Conservation (phyloP, 2,113 vertebrate genomes). For the Pteruthius melanotis region DNA sequence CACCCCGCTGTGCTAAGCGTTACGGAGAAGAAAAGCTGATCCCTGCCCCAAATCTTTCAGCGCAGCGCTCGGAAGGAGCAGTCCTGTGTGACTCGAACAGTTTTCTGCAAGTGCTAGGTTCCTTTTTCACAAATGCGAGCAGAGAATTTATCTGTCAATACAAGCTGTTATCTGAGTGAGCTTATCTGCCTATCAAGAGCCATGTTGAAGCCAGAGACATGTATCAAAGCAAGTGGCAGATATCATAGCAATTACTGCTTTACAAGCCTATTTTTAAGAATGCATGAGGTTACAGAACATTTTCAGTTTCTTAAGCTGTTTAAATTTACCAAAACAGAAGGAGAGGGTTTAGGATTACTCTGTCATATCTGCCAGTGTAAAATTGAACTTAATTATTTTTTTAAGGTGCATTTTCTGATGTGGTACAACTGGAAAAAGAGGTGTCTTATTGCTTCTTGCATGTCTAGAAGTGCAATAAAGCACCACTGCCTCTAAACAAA, state of each 20-base stretch:
- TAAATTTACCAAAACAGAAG: not conserved
- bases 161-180: not conserved
- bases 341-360: not conserved
- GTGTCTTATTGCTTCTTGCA: not conserved
- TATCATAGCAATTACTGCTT: not conserved
- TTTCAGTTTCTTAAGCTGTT: not conserved
- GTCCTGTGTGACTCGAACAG: not conserved
- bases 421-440: not conserved
- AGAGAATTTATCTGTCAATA: not conserved
- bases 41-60: not conserved
- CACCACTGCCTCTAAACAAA: not conserved
- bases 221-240: not conserved
- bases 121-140: not conserved
- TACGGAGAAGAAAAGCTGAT: not conserved
- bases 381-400: not conserved
- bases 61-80: rapidly evolving
- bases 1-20: not conserved
- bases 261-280: not conserved
- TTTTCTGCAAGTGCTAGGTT: not conserved
- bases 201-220: not conserved
- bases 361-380: not conserved
- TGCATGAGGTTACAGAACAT: not conserved
- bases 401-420: not conserved
- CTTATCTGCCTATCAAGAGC: not conserved
- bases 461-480: not conserved